These are phyloP conservation scores for Sander vitreus DNA, from an alignment of 2,113 vertebrate species.

Conservation along the genomic window DNA sequence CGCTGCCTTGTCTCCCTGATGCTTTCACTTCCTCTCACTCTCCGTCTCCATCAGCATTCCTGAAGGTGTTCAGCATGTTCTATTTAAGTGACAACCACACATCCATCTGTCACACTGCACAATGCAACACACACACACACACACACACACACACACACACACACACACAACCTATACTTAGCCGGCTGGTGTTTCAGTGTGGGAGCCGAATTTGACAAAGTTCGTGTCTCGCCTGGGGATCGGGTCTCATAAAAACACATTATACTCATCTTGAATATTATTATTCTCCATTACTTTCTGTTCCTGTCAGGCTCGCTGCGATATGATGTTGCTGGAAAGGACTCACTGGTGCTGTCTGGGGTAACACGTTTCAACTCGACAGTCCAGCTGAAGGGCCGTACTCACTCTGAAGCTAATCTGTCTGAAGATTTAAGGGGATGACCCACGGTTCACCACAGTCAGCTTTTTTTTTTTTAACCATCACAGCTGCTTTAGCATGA, in stretches of 20 bases:
- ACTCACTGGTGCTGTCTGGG: constrained; percentile 57
- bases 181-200: constrained; percentile 45
- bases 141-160: constrained; percentile 28
- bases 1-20: constrained; percentile 49
- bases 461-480: constrained; percentile 29
- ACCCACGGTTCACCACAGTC: constrained; percentile 11
- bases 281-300: constrained; percentile 39
- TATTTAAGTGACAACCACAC: constrained; percentile 73
- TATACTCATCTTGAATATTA: constrained; percentile 36
- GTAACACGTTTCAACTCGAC: constrained; percentile 40
- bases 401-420: constrained; percentile 19
- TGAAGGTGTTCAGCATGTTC: constrained; percentile 71
- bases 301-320: constrained; percentile 45
- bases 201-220: constrained; percentile 46
- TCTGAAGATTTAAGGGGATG: constrained; percentile 37
- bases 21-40: constrained; percentile 46
- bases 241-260: constrained; percentile 43
- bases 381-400: constrained; percentile 19
- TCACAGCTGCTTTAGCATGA: constrained; percentile 1
- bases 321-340: constrained; percentile 55
- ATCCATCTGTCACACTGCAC: constrained; percentile 58
- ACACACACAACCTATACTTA: constrained; percentile 64
- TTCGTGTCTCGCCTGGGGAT: constrained; percentile 30
- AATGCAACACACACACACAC: constrained; percentile 38
- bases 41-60: constrained; percentile 69